Evolutionary conservation across 2,888 invertebrate species (phyloP), one percentile per base, ranked within the genome.

Genomic region (Acleris cristana): DNA sequence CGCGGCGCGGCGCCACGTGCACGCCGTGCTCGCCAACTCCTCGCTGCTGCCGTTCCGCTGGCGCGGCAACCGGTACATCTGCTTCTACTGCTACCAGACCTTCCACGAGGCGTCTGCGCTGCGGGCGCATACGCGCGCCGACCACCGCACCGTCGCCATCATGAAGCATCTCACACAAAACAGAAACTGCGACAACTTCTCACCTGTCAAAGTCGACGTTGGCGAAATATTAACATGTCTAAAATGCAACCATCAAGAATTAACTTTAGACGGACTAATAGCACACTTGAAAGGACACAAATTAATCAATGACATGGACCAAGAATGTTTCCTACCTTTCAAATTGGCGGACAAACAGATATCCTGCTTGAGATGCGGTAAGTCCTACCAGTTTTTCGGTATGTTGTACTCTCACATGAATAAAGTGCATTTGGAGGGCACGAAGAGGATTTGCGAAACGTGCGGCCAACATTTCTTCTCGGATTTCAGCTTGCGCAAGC

Each of bases 401-500:
- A 57, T 59, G 63, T 44, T 69, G 2, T 69, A 64, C 16, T 69
- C 69, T 0, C 69, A 69, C 19, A 64, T 64, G 64, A 69, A 69
- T 53, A 63, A 64, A 55, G 49, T 51, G 0, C 69, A 71, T 62
- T 52, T 64, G 26, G 63, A 66, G 26, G 66, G 69, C 1, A 67
- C 71, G 5, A 55, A 64, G 30, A 60, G 69, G 10, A 64, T 69
- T 14, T 71, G 71, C 21, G 69, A 71, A 14, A 8, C 67, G 26
- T 71, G 71, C 45, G 71, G 71, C 2, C 64, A 71, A 45, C 57
- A 45, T n/a, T 68, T 67, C 30, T 69, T 61, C 57, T 69, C 69
- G 0, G 66, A 69, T 14, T 69, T 69, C 34, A 69, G 70, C n/a
- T 30, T 70, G 4, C 34, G 53, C 4, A 70, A 65, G 26, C 72